A percentile compares a stretch with the other conserved stretches of the same genome.
phyloP scores from a whole-genome alignment of 2,888 invertebrate species.

The Leptopilina syphax region DNA sequence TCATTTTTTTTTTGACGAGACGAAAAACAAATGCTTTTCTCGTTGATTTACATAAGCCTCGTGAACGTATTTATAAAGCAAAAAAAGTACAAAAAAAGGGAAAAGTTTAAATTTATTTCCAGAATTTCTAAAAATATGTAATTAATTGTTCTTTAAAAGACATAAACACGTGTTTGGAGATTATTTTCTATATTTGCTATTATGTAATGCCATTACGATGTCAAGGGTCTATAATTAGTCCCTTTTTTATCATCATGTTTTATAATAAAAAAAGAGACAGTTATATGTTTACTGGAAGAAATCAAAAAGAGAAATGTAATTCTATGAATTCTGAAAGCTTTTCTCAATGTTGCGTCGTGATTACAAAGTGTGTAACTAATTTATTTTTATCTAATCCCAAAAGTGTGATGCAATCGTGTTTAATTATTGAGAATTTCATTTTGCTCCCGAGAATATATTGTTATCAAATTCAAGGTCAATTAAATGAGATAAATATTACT shows the following conservation, averaged over 20 bases:
- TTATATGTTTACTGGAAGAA: too few relatives aligned
- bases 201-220: background rate
- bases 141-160: background rate
- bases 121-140: background rate
- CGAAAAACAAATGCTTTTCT: too few relatives aligned
- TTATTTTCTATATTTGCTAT: background rate
- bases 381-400: slow-evolving; percentile 27
- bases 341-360: slow-evolving; percentile 25
- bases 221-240: slow-evolving; percentile 8
- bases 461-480: slow-evolving; percentile 41
- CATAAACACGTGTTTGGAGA: too few relatives aligned
- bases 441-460: slow-evolving; percentile 19
- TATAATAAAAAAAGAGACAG: background rate
- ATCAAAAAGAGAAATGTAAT: background rate
- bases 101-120: background rate
- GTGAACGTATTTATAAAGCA: too few relatives aligned
- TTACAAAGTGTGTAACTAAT: slow-evolving; percentile 32
- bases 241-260: background rate
- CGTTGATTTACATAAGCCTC: background rate
- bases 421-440: slow-evolving; percentile 30
- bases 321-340: background rate
- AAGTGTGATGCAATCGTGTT: slow-evolving; percentile 21
- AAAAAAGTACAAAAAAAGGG: too few relatives aligned
- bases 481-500: slow-evolving; percentile 23
- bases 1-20: too few relatives aligned